phyloP scores from a whole-genome alignment of 2,888 invertebrate genomes.

The Drosophila crucigera region DNA sequence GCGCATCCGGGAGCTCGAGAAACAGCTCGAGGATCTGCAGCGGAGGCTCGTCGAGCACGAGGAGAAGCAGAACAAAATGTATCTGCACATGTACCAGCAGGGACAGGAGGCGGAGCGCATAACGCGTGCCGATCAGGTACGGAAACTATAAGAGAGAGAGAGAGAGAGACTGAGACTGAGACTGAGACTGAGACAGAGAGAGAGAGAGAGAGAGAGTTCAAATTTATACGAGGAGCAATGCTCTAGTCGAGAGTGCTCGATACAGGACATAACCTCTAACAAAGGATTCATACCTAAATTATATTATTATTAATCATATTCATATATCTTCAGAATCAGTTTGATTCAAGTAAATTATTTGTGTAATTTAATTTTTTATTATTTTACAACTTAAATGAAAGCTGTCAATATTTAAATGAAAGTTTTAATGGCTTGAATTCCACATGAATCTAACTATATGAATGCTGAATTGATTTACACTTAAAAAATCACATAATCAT shows the following conservation, averaged over 20 bases:
- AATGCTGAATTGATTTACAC: neutral
- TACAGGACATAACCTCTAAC: neutral
- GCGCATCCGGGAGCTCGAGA: slow-evolving; percentile 89
- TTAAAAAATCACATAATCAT: neutral
- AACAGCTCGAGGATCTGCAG: slow-evolving; percentile 90
- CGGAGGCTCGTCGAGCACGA: slow-evolving; percentile 90
- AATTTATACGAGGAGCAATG: too few species aligned
- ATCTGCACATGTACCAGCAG: slow-evolving; percentile 93
- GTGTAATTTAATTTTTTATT: too few species aligned
- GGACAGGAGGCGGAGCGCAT: slow-evolving; percentile 92
- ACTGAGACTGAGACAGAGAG: too few species aligned
- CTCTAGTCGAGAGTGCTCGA: neutral
- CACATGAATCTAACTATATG: neutral
- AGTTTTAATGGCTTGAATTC: too few species aligned
- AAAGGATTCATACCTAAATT: neutral
- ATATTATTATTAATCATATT: neutral
- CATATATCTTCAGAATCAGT: too few species aligned
- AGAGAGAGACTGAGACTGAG: neutral
- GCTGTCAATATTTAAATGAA: too few species aligned
- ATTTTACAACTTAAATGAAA: too few species aligned
- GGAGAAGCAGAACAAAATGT: slow-evolving; percentile 90
- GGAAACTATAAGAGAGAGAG: neutral
- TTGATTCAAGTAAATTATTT: too few species aligned
- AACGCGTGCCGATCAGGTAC: slow-evolving; percentile 90
- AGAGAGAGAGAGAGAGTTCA: neutral